Conservation (phyloP, 1,140 invertebrate genomes). For the Eueides isabella region DNA sequence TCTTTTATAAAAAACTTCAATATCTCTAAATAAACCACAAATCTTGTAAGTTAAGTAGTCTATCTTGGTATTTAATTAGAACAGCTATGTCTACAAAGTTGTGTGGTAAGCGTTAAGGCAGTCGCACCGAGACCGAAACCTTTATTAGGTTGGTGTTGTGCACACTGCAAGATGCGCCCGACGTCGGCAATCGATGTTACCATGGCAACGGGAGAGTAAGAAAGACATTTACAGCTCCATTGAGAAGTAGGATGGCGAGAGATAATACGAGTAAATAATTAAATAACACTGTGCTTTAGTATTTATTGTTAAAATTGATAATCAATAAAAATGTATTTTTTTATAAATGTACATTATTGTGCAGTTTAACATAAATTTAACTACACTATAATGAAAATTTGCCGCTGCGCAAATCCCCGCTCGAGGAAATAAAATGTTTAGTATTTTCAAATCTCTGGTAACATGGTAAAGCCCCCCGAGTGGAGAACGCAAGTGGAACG, state of each 20-base stretch:
- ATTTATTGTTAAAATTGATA: no score
- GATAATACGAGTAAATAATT: constrained; percentile 27
- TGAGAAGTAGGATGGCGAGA: background rate
- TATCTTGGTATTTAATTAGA: constrained; percentile 24
- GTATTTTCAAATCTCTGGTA: no score
- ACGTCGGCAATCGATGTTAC: constrained; percentile 70
- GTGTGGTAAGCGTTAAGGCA: constrained; percentile 12
- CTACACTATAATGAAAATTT: no score
- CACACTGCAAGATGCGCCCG: constrained; percentile 71
- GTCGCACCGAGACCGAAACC: constrained; percentile 28
- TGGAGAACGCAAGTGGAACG: no score
- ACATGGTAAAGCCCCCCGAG: no score
- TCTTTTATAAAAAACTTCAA: background rate
- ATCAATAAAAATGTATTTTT: no score
- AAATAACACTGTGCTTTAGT: background rate
- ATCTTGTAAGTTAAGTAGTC: background rate
- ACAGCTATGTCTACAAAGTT: constrained; percentile 28
- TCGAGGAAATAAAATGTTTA: no score
- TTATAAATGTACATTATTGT: no score
- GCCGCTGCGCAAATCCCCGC: no score
- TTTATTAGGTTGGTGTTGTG: constrained; percentile 65
- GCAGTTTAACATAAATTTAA: no score
- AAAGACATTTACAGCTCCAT: constrained; percentile 40
- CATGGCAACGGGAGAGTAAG: constrained; percentile 55
- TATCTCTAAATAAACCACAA: background rate